Percentiles rank a stretch among this genome's conserved stretches.
Conservation (phyloP, 2,797 vertebrate species). For the Anas bernieri region DNA sequence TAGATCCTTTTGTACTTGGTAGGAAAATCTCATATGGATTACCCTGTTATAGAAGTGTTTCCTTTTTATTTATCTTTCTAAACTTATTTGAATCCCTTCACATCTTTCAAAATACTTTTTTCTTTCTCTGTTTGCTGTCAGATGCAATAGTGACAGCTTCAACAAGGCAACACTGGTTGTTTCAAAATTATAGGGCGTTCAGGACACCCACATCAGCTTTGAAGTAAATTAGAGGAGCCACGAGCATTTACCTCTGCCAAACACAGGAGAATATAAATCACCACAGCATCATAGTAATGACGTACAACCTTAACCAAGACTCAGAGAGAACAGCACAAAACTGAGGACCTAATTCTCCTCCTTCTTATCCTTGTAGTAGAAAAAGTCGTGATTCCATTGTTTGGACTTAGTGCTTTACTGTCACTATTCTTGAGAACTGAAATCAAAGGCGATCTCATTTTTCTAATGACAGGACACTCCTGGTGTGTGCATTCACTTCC, state of each 20-base stretch:
- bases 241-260: neutral
- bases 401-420: neutral
- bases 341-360: neutral
- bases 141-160: neutral
- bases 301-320: neutral
- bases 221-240: slow-evolving; percentile 31
- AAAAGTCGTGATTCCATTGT: neutral
- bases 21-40: neutral
- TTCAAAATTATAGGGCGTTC: slow-evolving; percentile 26
- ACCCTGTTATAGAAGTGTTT: neutral
- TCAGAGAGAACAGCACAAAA: neutral
- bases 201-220: slow-evolving; percentile 5
- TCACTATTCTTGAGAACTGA: neutral
- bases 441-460: neutral
- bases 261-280: neutral
- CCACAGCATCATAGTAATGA: neutral
- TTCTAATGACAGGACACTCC: neutral
- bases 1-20: slow-evolving; percentile 11
- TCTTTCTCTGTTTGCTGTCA: neutral
- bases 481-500: neutral
- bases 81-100: neutral
- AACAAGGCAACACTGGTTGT: neutral
- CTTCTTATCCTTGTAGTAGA: neutral
- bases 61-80: slow-evolving; percentile 3
- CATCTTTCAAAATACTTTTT: neutral